Percentiles rank a stretch among this genome's conserved stretches.
phyloP scores from a whole-genome alignment of 2,113 vertebrate genomes.

The Ammospiza nelsoni region DNA sequence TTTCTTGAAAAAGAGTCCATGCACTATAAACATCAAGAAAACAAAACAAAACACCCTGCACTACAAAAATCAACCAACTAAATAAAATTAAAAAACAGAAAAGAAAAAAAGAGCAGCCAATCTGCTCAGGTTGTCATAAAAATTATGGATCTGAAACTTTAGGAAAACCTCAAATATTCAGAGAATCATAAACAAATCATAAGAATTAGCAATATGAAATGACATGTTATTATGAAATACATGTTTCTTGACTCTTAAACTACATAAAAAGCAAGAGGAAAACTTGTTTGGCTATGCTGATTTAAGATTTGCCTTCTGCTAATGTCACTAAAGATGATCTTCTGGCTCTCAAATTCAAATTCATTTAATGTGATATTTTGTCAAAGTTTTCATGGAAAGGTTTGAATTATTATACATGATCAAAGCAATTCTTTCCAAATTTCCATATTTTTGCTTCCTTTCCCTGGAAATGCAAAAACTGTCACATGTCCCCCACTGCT shows the following conservation, averaged over 20 bases:
- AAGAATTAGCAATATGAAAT: neutral
- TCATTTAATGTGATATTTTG: neutral
- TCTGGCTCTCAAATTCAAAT: neutral
- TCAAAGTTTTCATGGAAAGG: neutral
- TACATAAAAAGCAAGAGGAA: neutral
- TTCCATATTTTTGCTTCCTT: neutral
- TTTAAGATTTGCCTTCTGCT: neutral
- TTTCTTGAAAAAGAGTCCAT: neutral
- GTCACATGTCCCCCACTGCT: neutral
- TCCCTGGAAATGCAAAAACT: neutral
- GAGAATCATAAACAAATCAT: neutral
- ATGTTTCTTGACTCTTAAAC: neutral
- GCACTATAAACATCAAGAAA: neutral
- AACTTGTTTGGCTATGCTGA: neutral
- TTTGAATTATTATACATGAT: neutral
- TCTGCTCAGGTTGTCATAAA: neutral
- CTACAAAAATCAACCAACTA: neutral
- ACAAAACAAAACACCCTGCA: fast-evolving
- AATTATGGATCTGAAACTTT: neutral
- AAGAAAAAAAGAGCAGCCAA: neutral
- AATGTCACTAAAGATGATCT: neutral
- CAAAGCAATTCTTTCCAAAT: neutral
- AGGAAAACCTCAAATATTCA: neutral
- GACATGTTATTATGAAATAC: neutral
- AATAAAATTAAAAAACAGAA: neutral